Percentiles rank a stretch among this genome's conserved stretches.
Evolutionary conservation across 2,113 vertebrate genomes (phyloP).

Genomic region (Butastur rufipennis): DNA sequence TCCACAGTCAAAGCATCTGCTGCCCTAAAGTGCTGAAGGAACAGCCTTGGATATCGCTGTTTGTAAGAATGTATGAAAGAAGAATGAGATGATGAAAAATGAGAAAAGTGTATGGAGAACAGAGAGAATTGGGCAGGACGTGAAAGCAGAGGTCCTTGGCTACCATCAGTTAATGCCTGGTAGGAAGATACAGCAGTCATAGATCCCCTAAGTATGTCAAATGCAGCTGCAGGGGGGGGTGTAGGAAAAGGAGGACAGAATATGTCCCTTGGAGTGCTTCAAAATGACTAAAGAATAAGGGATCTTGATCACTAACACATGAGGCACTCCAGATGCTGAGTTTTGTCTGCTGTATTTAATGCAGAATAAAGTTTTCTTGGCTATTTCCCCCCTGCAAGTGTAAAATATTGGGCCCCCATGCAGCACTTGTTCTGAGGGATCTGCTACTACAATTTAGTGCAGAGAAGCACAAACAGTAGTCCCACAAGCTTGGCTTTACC

Average conservation of each 20-base stretch:
- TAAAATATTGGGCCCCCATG: slow-evolving; percentile 9
- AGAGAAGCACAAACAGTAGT: background rate
- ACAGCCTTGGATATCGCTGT: background rate
- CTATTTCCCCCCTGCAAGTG: background rate
- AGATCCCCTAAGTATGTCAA: background rate
- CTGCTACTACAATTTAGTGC: background rate
- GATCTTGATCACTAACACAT: slow-evolving; percentile 38
- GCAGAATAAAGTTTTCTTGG: slow-evolving; percentile 21
- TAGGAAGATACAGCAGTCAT: background rate
- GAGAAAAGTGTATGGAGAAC: background rate
- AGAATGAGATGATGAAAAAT: background rate
- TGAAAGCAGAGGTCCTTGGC: background rate
- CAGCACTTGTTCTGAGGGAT: slow-evolving; percentile 27
- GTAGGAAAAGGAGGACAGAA: background rate
- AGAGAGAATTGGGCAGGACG: background rate
- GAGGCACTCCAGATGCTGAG: slow-evolving; percentile 14
- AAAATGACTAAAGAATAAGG: background rate
- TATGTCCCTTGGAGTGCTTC: slow-evolving; percentile 2
- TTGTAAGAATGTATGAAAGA: background rate
- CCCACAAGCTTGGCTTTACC: background rate
- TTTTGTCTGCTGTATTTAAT: slow-evolving; percentile 19
- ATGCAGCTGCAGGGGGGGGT: background rate
- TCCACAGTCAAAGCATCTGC: background rate
- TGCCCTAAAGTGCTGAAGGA: background rate
- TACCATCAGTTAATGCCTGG: background rate